Conservation (phyloP, 2,113 vertebrate species). For the Thamnaconus septentrionalis region DNA sequence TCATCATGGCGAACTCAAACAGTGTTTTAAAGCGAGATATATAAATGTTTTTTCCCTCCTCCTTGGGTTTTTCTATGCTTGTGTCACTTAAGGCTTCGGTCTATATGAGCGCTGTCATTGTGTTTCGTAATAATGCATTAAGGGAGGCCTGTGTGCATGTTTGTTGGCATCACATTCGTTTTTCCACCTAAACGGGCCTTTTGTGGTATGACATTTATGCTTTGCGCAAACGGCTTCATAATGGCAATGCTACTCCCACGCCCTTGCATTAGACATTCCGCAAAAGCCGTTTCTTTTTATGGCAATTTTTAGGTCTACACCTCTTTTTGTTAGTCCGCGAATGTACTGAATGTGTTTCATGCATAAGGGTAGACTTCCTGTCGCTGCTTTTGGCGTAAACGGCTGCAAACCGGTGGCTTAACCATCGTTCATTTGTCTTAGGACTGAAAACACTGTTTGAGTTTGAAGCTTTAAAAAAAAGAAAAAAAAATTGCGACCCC, state of each 20-base stretch:
- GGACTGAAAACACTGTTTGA: slow-evolving; percentile 64
- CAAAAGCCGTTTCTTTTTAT: slow-evolving; percentile 16
- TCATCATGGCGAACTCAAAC: slow-evolving; percentile 46
- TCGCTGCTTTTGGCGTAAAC: slow-evolving; percentile 3
- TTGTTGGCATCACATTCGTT: slow-evolving; percentile 7
- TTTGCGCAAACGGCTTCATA: slow-evolving; percentile 41
- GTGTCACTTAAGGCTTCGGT: slow-evolving; percentile 17
- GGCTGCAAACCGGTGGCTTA: slow-evolving; percentile 8
- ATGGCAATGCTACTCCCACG: slow-evolving; percentile 37
- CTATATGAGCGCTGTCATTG: slow-evolving; percentile 12
- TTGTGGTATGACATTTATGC: slow-evolving; percentile 17
- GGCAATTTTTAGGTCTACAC: slow-evolving; percentile 35
- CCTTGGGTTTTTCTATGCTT: neutral
- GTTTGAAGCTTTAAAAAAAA: slow-evolving; percentile 26
- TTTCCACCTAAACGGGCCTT: slow-evolving; percentile 16
- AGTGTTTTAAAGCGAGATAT: slow-evolving; percentile 56
- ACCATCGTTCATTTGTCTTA: neutral
- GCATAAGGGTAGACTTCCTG: slow-evolving; percentile 12
- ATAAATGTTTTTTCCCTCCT: neutral
- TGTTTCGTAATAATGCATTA: slow-evolving; percentile 9
- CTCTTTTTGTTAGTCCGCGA: slow-evolving; percentile 19
- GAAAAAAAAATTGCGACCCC: neutral
- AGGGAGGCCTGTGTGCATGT: slow-evolving; percentile 21
- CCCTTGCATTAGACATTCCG: slow-evolving; percentile 43
- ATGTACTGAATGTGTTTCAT: slow-evolving; percentile 18